phyloP scores from a whole-genome alignment of 2,797 vertebrate species.

The Trichosurus vulpecula region DNA sequence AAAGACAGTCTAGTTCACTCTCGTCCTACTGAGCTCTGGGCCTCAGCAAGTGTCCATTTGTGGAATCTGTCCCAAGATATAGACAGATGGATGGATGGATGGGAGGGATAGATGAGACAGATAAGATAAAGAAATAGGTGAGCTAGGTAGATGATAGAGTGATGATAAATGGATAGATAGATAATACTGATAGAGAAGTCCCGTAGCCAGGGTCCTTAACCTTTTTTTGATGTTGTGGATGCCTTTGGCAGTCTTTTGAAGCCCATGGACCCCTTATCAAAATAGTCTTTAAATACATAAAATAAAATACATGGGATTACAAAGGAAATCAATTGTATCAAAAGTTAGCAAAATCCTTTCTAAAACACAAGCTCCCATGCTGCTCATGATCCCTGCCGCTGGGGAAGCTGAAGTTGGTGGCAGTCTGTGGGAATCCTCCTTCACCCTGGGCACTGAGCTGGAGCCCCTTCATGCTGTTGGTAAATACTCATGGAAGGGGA shows the following conservation, averaged over 20 bases:
- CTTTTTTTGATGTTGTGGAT: neutral
- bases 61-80: neutral
- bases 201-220: neutral
- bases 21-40: neutral
- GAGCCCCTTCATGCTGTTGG: neutral
- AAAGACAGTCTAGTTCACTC: neutral
- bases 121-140: neutral
- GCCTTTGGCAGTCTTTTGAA: neutral
- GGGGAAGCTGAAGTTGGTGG: neutral
- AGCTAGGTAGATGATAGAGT: neutral
- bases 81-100: no score
- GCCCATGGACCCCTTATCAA: neutral
- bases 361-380: neutral
- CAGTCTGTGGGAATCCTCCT: neutral
- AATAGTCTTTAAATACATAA: neutral
- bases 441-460: neutral
- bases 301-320: neutral
- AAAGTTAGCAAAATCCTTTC: neutral
- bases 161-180: neutral
- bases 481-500: neutral
- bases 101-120: no score
- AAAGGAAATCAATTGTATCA: neutral
- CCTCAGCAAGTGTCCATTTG: neutral
- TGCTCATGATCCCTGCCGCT: neutral
- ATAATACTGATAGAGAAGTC: neutral